Percentiles rank a stretch among this genome's conserved stretches.
Conservation (phyloP, 2,113 vertebrate genomes). For the Eptatretus burgeri region DNA sequence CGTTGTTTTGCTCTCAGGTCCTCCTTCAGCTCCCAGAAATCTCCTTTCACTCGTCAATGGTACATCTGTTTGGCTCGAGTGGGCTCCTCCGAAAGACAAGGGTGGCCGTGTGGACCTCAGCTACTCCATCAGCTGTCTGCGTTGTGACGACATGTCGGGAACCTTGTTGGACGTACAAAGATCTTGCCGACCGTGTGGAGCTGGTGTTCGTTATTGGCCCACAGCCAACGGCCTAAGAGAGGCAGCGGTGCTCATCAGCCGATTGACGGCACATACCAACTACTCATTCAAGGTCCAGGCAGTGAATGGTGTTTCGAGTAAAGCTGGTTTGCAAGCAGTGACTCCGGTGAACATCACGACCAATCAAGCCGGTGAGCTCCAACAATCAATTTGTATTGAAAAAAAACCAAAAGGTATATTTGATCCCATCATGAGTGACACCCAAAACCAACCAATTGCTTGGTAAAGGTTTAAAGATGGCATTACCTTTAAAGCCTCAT, state of each 20-base stretch:
- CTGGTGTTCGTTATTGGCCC: no score
- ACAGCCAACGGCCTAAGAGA: not conserved
- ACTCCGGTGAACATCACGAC: not conserved
- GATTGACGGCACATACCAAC: not conserved
- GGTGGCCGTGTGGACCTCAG: conserved; percentile 23
- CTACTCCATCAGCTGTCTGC: conserved; percentile 21
- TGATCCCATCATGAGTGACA: no score
- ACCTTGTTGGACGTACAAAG: not conserved
- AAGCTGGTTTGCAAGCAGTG: not conserved
- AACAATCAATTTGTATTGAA: no score
- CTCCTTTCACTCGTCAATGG: conserved; percentile 20
- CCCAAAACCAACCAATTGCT: no score
- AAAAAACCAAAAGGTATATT: no score
- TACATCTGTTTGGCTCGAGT: conserved; percentile 20
- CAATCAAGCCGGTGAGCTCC: not conserved
- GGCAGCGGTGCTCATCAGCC: not conserved
- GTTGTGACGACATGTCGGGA: conserved; percentile 12
- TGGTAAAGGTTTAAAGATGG: no score
- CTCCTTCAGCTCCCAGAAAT: conserved; percentile 21
- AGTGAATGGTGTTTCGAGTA: not conserved
- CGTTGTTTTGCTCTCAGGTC: conserved; percentile 15
- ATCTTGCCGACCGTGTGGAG: no score
- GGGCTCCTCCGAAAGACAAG: conserved; percentile 18
- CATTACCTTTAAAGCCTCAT: no score
- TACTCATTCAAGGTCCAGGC: not conserved